phyloP scores from a whole-genome alignment of 1,140 invertebrate genomes.

The Drosophila simulans region DNA sequence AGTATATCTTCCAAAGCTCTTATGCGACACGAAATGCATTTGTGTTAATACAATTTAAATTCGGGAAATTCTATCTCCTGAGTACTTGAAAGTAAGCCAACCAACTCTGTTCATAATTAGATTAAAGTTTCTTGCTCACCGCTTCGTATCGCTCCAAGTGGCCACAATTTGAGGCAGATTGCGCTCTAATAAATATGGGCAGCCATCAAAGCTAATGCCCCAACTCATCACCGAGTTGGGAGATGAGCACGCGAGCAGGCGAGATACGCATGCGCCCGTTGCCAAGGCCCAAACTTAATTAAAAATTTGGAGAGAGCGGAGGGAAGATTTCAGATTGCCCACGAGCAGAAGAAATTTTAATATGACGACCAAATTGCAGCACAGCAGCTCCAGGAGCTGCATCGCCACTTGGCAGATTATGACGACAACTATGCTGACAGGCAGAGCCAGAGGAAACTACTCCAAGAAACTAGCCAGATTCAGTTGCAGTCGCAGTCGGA shows the following conservation, averaged over 20 bases:
- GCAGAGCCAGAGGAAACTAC: slow-evolving; percentile 23
- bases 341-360: slow-evolving; percentile 59
- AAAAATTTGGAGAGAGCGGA: slow-evolving; percentile 42
- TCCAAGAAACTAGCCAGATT: slow-evolving; percentile 24
- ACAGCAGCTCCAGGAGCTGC: slow-evolving; percentile 23
- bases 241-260: slow-evolving; percentile 71
- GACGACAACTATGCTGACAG: slow-evolving; percentile 55
- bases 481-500: slow-evolving; percentile 10
- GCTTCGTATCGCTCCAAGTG: slow-evolving; percentile 3
- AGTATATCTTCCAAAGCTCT: no score
- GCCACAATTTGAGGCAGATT: slow-evolving; percentile 62
- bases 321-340: slow-evolving; percentile 63
- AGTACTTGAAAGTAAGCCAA: not conserved
- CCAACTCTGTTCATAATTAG: not conserved
- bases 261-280: slow-evolving; percentile 31
- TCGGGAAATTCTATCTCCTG: no score
- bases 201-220: slow-evolving; percentile 76
- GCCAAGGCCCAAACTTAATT: slow-evolving; percentile 75
- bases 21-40: no score
- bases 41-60: no score
- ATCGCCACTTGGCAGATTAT: slow-evolving; percentile 39
- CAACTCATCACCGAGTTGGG: slow-evolving; percentile 68
- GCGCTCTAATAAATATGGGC: slow-evolving; percentile 82
- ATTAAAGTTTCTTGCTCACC: slow-evolving; percentile 25
- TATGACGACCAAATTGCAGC: slow-evolving; percentile 40